phyloP scores from a whole-genome alignment of 2,888 invertebrate genomes.

The Drosophila sordidula region DNA sequence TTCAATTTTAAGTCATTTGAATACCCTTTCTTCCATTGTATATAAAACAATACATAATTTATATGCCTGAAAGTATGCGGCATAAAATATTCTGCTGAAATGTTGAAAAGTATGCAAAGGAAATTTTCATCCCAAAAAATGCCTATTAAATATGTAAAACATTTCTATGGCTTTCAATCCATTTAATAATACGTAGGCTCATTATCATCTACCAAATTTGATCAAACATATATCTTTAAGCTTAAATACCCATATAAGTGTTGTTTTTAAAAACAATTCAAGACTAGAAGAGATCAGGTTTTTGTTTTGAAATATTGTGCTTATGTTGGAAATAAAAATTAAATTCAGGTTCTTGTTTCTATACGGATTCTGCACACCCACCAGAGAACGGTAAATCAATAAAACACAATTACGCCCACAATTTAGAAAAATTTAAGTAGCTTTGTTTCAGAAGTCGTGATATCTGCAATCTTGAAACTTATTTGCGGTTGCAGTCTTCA shows the following conservation, averaged over 20 bases:
- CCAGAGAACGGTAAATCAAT: slow-evolving; percentile 37
- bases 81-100: too few relatives aligned
- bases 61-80: slow-evolving; percentile 19
- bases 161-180: neutral
- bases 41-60: neutral
- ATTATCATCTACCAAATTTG: neutral
- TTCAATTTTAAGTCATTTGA: too few relatives aligned
- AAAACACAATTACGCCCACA: slow-evolving; percentile 47
- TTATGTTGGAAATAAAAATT: neutral
- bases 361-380: slow-evolving; percentile 11
- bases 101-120: slow-evolving; percentile 1
- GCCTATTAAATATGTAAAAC: neutral
- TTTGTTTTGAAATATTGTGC: neutral
- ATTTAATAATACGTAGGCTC: neutral
- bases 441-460: slow-evolving; percentile 35
- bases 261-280: neutral
- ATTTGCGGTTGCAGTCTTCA: slow-evolving; percentile 36
- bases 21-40: neutral
- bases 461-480: slow-evolving; percentile 6
- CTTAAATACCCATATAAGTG: neutral
- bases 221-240: neutral
- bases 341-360: slow-evolving; percentile 4
- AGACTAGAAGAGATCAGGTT: neutral
- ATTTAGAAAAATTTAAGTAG: slow-evolving; percentile 1
- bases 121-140: neutral